phyloP scores from a whole-genome alignment of 2,797 vertebrate species.

The Gobio occitaniae region DNA sequence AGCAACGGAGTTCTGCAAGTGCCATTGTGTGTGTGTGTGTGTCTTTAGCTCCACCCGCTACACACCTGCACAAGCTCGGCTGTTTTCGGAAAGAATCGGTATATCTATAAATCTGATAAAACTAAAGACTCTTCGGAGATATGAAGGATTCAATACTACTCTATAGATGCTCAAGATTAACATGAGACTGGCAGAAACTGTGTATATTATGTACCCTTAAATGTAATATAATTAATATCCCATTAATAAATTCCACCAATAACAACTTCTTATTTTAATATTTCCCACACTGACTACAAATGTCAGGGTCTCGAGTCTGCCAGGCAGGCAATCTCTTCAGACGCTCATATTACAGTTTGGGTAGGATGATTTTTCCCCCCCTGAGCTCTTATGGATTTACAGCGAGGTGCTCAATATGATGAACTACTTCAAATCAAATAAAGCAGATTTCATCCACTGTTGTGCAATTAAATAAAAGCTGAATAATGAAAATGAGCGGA shows the following conservation, averaged over 20 bases:
- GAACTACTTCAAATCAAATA: constrained; percentile 43
- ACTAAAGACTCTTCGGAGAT: too few relatives aligned
- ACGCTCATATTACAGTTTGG: neutral
- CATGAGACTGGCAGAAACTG: too few relatives aligned
- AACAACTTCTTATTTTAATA: neutral
- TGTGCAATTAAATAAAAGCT: constrained; percentile 62
- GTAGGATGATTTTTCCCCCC: constrained; percentile 48
- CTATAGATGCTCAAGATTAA: too few relatives aligned
- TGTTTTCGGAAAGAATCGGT: too few relatives aligned
- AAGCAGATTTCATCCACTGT: constrained; percentile 51
- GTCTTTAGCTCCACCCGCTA: too few relatives aligned
- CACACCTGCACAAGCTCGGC: too few relatives aligned
- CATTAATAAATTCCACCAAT: neutral
- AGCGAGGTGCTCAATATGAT: constrained; percentile 45
- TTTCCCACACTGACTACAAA: neutral
- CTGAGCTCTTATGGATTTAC: constrained; percentile 57
- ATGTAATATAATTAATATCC: neutral
- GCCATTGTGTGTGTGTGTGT: too few relatives aligned
- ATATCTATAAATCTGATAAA: too few relatives aligned
- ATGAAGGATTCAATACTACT: too few relatives aligned
- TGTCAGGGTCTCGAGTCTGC: neutral
- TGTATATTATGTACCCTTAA: too few relatives aligned
- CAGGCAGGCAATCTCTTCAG: neutral
- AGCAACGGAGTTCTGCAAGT: too few relatives aligned
- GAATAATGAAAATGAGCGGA: constrained; percentile 53